A percentile compares a stretch with the other conserved stretches of the same genome.
phyloP scores from a whole-genome alignment of 2,888 invertebrate species.

The Zygaena filipendulae region DNA sequence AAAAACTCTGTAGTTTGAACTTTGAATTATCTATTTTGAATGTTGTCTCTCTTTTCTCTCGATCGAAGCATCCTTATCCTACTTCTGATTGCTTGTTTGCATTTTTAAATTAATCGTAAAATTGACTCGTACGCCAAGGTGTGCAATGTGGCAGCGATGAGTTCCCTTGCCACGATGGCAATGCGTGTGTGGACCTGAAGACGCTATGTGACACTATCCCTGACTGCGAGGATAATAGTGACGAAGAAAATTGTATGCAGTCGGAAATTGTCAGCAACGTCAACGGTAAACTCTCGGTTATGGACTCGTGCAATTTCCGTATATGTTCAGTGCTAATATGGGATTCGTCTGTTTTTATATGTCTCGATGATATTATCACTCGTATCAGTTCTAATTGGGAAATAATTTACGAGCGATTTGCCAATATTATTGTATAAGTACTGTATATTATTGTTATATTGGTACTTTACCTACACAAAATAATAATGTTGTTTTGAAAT shows the following conservation, averaged over 20 bases:
- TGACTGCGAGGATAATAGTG: constrained; percentile 73
- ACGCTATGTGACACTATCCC: constrained; percentile 68
- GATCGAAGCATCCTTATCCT: not conserved
- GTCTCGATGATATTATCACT: too few species aligned
- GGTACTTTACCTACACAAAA: too few species aligned
- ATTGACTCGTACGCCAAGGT: constrained; percentile 31
- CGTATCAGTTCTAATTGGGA: too few species aligned
- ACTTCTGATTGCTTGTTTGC: not conserved
- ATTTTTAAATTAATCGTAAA: not conserved
- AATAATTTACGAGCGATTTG: too few species aligned
- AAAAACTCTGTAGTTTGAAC: constrained; percentile 6
- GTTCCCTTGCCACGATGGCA: constrained; percentile 67
- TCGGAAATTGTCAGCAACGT: not conserved
- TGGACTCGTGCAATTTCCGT: too few species aligned
- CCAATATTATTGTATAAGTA: too few species aligned
- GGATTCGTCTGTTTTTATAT: too few species aligned
- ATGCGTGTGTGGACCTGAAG: constrained; percentile 68
- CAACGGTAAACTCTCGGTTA: constrained; percentile 6
- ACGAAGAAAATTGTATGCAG: constrained; percentile 65
- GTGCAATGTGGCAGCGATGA: constrained; percentile 44
- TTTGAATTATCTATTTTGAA: constrained; percentile 8
- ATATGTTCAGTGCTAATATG: too few species aligned
- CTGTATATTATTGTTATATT: too few species aligned
- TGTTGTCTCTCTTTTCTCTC: not conserved
- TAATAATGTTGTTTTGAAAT: too few species aligned